phyloP scores from a whole-genome alignment of 2,888 invertebrate species.

The Onthophagus sagittarius region DNA sequence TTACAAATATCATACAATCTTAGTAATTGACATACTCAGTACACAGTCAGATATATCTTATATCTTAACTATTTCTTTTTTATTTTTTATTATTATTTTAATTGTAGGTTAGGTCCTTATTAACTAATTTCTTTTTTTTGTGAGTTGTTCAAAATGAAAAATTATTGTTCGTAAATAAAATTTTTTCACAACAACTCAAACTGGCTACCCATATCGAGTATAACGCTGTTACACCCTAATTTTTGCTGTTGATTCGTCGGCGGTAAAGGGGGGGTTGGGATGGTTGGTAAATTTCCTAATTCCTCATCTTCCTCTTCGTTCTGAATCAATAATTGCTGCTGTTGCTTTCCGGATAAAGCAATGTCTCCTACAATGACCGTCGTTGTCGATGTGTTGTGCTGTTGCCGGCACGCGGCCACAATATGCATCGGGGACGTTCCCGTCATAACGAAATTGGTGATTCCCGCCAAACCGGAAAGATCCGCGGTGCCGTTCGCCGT shows the following conservation, averaged over 20 bases:
- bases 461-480: background rate
- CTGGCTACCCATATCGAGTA: conserved; percentile 21
- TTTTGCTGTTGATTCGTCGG: background rate
- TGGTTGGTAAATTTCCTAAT: background rate
- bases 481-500: background rate
- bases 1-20: conserved; percentile 4
- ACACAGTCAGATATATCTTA: conserved; percentile 4
- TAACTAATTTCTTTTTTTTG: background rate
- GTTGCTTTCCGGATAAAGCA: background rate
- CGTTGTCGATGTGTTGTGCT: too few relatives aligned
- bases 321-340: background rate
- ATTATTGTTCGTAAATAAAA: background rate
- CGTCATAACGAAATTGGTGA: background rate
- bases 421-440: background rate
- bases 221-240: conserved; percentile 15
- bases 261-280: background rate
- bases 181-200: conserved; percentile 19
- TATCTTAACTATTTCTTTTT: background rate
- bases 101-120: background rate
- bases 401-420: background rate
- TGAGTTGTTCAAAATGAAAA: background rate
- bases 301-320: conserved; percentile 2
- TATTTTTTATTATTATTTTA: too few relatives aligned
- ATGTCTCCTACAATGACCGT: background rate
- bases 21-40: conserved; percentile 9